Evolutionary conservation across 2,113 vertebrate genomes (phyloP), one percentile per base, ranked within the genome.

Genomic region (Danionella cerebrum): DNA sequence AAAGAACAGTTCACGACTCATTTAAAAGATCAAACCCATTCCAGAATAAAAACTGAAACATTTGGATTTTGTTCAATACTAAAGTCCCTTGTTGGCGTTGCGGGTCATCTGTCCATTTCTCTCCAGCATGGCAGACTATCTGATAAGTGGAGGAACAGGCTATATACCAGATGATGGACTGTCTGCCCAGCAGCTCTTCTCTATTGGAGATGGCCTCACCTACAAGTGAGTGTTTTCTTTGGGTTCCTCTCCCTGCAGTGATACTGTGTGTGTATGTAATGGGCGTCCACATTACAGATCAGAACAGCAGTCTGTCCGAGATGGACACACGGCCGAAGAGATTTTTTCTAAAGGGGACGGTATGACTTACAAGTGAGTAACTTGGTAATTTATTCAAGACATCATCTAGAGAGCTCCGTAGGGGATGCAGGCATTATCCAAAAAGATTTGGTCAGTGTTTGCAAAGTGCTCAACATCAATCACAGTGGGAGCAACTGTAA

Each of bases 121-220:
- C 3, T 31, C n/a, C 25, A 95, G 93, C 83, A 94, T 93, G 93
- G 93, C 93, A 27, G 91, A 94, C 81, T 94, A 91, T 82, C 78
- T 94, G 75, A 95, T 95, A 85, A 95, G 91, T 66, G 93, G 93
- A 22, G 93, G 92, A 21, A 93, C 92, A 1, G 91, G 92, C 41
- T 95, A 96, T 70, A 89, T 95, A 42, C 93, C 91, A 1, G 91
- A 94, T 44, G 93, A 94, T 5, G 93, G 93, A 67, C 88, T 94
- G 48, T 92, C 93, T 0, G 93, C 93, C 24, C 92, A 93, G 85
- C 93, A 95, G 87, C 92, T 95, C 73, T 95, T 95, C 73, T 91
- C 91, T 1, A 79, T 83, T 7, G 91, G 93, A n/a, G 93, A 94
- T 24, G 93, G 93, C 36, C 91, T 95, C 47, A 94, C 92, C 2